phyloP scores from a whole-genome alignment of 2,888 invertebrate species.

The Horisme vitalbata region DNA sequence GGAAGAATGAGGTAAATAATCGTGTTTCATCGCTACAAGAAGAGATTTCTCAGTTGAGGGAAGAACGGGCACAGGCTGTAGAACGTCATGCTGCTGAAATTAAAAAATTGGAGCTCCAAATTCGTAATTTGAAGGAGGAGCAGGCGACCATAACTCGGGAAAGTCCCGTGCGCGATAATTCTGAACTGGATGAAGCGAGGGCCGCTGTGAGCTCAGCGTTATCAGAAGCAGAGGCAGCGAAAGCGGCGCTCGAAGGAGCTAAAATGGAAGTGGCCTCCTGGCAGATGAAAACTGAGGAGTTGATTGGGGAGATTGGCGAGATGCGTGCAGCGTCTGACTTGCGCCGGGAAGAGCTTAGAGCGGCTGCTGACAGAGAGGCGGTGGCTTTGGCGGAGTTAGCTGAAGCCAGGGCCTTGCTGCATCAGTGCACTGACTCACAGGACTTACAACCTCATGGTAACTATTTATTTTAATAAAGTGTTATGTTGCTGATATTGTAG shows the following conservation, averaged over 20 bases:
- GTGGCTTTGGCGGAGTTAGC: constrained; percentile 64
- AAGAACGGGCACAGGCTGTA: constrained; percentile 55
- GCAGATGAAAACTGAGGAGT: constrained; percentile 63
- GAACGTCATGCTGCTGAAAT: constrained; percentile 61
- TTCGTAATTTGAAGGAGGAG: constrained; percentile 63
- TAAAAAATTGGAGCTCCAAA: constrained; percentile 57
- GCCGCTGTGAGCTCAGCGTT: constrained; percentile 51
- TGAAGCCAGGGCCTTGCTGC: constrained; percentile 64
- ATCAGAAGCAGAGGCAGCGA: constrained; percentile 56
- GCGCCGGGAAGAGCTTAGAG: constrained; percentile 60
- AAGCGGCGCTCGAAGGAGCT: constrained; percentile 58
- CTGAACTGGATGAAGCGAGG: constrained; percentile 64
- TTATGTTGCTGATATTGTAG: no score
- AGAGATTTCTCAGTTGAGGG: constrained; percentile 60
- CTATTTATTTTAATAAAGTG: no score
- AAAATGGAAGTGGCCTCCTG: constrained; percentile 56
- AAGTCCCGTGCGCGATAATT: constrained; percentile 61
- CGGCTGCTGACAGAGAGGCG: constrained; percentile 63
- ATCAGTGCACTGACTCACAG: constrained; percentile 61
- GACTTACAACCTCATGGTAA: constrained; percentile 70
- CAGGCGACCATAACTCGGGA: constrained; percentile 49
- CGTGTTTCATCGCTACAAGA: constrained; percentile 63
- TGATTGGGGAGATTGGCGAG: constrained; percentile 59
- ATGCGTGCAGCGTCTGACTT: constrained; percentile 62
- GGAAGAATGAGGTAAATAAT: constrained; percentile 54